Conservation (phyloP, 2,888 invertebrate genomes). For the Drosophila lacicola region DNA sequence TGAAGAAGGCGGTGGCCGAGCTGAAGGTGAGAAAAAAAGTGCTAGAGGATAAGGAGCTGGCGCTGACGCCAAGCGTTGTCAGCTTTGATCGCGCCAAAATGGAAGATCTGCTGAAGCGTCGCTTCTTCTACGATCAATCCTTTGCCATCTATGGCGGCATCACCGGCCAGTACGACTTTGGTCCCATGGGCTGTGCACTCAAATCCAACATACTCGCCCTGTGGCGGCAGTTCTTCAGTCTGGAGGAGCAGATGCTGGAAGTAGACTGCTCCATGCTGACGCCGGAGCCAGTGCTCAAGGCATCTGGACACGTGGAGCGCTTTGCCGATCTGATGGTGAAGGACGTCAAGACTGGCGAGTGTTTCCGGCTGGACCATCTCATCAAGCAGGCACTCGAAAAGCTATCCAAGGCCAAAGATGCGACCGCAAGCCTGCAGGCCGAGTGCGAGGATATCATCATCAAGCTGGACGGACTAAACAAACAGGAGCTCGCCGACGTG, state of each 20-base stretch:
- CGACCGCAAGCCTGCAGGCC: slow-evolving; percentile 87
- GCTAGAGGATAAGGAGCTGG: slow-evolving; percentile 96
- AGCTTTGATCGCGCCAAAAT: slow-evolving; percentile 96
- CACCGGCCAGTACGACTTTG: slow-evolving; percentile 98
- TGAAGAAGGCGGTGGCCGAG: slow-evolving; percentile 97
- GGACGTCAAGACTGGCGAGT: slow-evolving; percentile 97
- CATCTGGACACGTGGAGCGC: slow-evolving; percentile 99
- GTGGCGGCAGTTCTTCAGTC: slow-evolving; percentile 98
- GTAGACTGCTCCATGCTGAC: slow-evolving; percentile 99
- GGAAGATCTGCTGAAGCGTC: slow-evolving; percentile 98
- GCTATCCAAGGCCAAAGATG: slow-evolving; percentile 93
- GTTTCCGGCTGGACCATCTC: slow-evolving; percentile 98
- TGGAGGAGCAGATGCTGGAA: slow-evolving; percentile 99
- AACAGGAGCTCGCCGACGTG: slow-evolving; percentile 94
- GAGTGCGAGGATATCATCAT: slow-evolving; percentile 83
- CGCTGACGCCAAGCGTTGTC: slow-evolving; percentile 89
- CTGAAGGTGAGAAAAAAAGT: slow-evolving; percentile 95
- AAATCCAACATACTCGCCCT: slow-evolving; percentile 96
- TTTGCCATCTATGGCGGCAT: slow-evolving; percentile 99
- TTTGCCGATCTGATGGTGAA: slow-evolving; percentile 99
- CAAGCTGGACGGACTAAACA: slow-evolving; percentile 94
- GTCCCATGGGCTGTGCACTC: slow-evolving; percentile 99
- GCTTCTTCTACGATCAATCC: slow-evolving; percentile 99
- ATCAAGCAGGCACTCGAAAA: slow-evolving; percentile 98
- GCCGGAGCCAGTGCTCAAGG: slow-evolving; percentile 98